phyloP scores from a whole-genome alignment of 37 sponge, comb jelly and placozoan genomes.

The Hexactinellida sp. region DNA sequence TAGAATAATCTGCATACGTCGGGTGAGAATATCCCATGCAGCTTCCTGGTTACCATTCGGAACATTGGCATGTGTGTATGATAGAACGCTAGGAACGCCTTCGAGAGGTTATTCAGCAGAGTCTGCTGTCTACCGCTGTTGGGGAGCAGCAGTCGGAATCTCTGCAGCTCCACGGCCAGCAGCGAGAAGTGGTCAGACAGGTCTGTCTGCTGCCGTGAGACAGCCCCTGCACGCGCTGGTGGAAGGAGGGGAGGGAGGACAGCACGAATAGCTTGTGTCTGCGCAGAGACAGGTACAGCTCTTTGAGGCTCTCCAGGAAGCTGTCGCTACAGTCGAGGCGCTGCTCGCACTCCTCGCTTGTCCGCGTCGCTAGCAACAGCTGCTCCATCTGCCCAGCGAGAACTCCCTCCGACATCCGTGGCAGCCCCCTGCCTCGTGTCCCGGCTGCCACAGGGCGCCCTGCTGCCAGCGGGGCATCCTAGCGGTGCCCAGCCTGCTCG shows the following conservation, averaged over 20 bases:
- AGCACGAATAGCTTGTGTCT: background rate
- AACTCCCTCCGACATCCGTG: background rate
- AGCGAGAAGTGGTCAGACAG: constrained; percentile 1
- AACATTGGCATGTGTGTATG: background rate
- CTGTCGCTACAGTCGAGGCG: background rate
- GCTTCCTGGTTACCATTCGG: background rate
- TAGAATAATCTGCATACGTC: background rate
- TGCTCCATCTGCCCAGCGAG: background rate
- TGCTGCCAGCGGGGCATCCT: background rate
- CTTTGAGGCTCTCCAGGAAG: background rate
- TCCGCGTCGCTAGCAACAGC: background rate
- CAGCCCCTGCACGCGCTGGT: background rate
- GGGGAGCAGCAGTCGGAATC: background rate
- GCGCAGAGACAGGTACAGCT: background rate
- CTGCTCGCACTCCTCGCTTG: background rate
- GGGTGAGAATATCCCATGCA: background rate
- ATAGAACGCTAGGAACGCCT: background rate
- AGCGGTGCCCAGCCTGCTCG: background rate
- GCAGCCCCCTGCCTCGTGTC: background rate
- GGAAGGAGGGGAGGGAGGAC: background rate
- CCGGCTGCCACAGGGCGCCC: background rate
- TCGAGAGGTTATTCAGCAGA: background rate
- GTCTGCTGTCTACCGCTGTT: background rate
- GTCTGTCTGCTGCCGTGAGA: background rate
- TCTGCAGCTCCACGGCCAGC: background rate